These are phyloP conservation scores for Theonella swinhoei DNA, from an alignment of 37 sponge, comb jelly and placozoan genomes.

Conservation along the genomic window DNA sequence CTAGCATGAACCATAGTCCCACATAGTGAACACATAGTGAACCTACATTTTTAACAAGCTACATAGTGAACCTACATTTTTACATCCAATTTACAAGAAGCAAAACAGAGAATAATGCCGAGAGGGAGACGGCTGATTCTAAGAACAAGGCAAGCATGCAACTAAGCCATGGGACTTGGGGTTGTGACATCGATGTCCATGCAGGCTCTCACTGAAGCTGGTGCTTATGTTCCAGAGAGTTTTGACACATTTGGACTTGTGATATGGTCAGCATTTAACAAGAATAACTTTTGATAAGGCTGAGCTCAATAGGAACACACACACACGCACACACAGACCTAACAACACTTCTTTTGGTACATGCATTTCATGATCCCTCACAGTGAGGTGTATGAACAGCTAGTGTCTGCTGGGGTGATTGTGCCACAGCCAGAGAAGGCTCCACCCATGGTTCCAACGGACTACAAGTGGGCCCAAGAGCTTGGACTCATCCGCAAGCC, in stretches of 20 bases:
- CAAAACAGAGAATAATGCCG: no score
- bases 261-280: no score
- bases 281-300: no score
- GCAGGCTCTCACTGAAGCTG: slow-evolving; percentile 83
- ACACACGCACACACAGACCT: no score
- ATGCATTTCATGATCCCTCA: not conserved
- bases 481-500: slow-evolving; percentile 94
- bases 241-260: slow-evolving; percentile 86
- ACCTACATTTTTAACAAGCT: no score
- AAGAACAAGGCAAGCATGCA: slow-evolving; percentile 90
- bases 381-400: slow-evolving; percentile 89
- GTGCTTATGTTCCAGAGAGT: slow-evolving; percentile 92
- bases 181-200: not conserved
- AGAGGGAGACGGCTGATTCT: slow-evolving; percentile 88
- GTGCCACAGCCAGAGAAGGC: slow-evolving; percentile 83
- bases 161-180: no score
- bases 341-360: no score
- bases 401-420: slow-evolving; percentile 73
- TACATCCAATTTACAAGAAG: no score
- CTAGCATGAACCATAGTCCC: no score
- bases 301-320: no score
- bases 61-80: no score
- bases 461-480: slow-evolving; percentile 98
- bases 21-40: no score
- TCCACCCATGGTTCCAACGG: slow-evolving; percentile 95